Conservation (phyloP, 2,888 invertebrate genomes). For the Perizoma flavofasciatum region DNA sequence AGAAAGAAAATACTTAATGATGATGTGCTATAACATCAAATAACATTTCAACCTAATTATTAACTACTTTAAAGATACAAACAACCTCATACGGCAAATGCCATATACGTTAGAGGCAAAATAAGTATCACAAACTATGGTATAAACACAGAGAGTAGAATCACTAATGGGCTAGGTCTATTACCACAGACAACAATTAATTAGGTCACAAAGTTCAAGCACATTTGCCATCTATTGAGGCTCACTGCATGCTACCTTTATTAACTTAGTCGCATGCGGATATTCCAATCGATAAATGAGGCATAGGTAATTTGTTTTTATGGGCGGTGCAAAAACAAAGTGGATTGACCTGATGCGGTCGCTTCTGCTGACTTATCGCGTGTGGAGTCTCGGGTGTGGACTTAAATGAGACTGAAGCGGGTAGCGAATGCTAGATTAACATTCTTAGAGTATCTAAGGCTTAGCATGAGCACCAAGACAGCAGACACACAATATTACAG, state of each 20-base stretch:
- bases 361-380: conserved; percentile 68
- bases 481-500: too few species aligned
- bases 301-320: conserved; percentile 77
- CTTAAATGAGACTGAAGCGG: conserved; percentile 24
- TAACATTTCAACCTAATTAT: too few species aligned
- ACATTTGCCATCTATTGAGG: conserved; percentile 15
- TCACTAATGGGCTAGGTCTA: conserved; percentile 4
- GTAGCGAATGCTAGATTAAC: conserved; percentile 19
- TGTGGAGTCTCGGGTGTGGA: conserved; percentile 54
- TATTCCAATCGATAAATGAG: conserved; percentile 76
- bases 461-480: too few species aligned
- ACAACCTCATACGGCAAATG: too few species aligned
- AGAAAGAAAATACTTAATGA: too few species aligned
- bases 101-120: too few species aligned
- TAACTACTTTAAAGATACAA: too few species aligned
- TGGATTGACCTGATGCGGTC: conserved; percentile 74
- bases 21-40: too few species aligned
- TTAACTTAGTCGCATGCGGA: conserved; percentile 73
- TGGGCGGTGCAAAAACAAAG: conserved; percentile 78
- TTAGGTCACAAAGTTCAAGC: conserved; percentile 42
- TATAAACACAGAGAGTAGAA: not conserved
- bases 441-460: too few species aligned
- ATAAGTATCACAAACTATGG: too few species aligned
- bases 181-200: conserved; percentile 25
- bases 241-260: conserved; percentile 54